Evolutionary conservation across 2,113 vertebrate species (phyloP).

Genomic region (Hirundichthys speculiger): DNA sequence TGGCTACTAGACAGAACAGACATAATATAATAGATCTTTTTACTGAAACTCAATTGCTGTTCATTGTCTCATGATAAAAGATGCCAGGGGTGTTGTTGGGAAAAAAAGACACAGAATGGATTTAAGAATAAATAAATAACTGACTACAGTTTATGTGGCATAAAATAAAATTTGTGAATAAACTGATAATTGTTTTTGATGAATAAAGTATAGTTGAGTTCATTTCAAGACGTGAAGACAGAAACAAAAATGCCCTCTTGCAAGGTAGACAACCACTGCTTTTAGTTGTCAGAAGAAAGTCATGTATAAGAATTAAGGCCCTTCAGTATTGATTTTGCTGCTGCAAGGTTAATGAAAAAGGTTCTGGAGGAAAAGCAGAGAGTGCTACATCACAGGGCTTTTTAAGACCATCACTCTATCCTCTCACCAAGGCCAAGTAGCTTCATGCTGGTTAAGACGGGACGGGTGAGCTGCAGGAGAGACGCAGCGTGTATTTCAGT

Average conservation of each 20-base stretch:
- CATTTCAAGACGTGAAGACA: conserved; percentile 1
- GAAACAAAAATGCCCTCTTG: conserved; percentile 3
- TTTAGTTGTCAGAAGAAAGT: conserved; percentile 65
- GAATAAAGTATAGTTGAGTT: no score
- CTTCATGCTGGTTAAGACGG: conserved; percentile 18
- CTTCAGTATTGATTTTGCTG: conserved; percentile 72
- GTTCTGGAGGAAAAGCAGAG: conserved; percentile 31
- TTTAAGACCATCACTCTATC: conserved; percentile 43
- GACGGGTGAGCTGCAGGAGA: conserved; percentile 13
- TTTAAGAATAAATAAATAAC: no score
- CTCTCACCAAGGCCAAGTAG: conserved; percentile 41
- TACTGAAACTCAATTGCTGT: no score
- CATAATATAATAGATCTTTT: no score
- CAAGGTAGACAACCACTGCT: not conserved
- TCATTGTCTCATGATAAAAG: no score
- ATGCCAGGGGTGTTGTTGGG: no score
- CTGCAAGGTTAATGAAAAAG: conserved; percentile 75
- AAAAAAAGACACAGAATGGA: no score
- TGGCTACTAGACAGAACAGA: no score
- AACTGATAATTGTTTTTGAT: no score
- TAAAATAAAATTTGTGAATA: no score
- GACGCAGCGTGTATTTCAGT: conserved; percentile 29
- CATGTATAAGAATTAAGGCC: conserved; percentile 28
- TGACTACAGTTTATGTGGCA: no score
- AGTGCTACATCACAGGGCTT: conserved; percentile 56